Conservation (phyloP, 2,797 vertebrate species). For the Pantherophis alleghaniensis region DNA sequence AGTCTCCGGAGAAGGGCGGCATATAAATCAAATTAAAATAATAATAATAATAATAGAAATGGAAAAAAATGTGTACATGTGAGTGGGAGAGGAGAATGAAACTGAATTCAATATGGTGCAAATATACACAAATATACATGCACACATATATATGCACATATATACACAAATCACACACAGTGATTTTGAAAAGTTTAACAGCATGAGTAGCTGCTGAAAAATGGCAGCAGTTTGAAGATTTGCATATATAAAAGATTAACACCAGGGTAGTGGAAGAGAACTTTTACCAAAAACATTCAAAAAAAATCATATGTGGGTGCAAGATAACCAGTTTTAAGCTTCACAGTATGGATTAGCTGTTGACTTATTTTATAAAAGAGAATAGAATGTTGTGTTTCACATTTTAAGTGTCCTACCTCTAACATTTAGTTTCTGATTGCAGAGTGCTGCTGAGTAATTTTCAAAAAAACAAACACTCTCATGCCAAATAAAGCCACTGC, state of each 20-base stretch:
- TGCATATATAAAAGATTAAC: constrained; percentile 54
- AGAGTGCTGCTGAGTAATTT: constrained; percentile 21
- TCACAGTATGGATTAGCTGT: constrained; percentile 45
- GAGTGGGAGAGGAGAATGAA: neutral
- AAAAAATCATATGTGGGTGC: constrained; percentile 43
- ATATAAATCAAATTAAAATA: too few relatives aligned
- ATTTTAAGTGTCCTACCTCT: constrained; percentile 13
- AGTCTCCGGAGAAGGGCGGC: too few relatives aligned
- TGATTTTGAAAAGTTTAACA: constrained; percentile 9
- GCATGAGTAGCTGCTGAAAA: constrained; percentile 31
- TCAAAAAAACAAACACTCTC: constrained; percentile 17
- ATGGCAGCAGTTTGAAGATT: constrained; percentile 53
- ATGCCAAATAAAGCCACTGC: constrained; percentile 5
- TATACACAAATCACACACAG: neutral
- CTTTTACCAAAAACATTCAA: constrained; percentile 54
- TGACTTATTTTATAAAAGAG: constrained; percentile 44
- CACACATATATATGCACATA: neutral
- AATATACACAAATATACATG: neutral
- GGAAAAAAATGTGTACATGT: neutral
- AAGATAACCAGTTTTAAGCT: constrained; percentile 56
- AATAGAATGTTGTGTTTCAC: constrained; percentile 38
- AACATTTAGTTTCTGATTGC: neutral
- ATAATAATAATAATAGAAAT: neutral
- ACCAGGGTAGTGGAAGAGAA: constrained; percentile 22
- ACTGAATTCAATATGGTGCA: neutral